Evolutionary conservation across 2,888 invertebrate species (phyloP), one percentile per base, ranked within the genome.

Genomic region (Sicus ferrugineus): DNA sequence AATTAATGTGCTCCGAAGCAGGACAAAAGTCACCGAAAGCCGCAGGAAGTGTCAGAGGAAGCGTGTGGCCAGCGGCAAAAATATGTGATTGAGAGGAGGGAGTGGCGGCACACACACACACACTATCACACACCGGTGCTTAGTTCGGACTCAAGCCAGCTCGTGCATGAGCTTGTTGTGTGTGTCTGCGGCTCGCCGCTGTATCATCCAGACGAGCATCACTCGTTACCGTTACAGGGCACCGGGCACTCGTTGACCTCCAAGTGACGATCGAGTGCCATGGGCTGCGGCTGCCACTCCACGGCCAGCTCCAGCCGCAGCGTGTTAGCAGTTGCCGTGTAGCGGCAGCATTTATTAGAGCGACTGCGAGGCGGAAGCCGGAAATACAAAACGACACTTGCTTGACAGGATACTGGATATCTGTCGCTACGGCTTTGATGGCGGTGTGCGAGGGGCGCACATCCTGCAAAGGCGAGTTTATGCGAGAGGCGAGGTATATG

Each of bases 1-100:
- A 61, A 61, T 61, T 61, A 61, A 61, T 61, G 61, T 61, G 61
- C 42, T 42, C 30, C 61, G 42, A 42, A 61, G 42, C 61, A 61
- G 61, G 61, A 38, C 61, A 61, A 54, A 54, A 54, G 42, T 23
- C 61, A 42, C 42, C 16, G 23, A 38, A 61, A 61, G 61, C 42
- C 61, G 42, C 61, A 42, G 61, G 30, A 61, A 61, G 23, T 59
- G 59, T 59, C 21, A 38, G n/a, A 21, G 38, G 7, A 52, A 9
- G 21, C n/a, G 21, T 23, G 54, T 54, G 11, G 28, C 54, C 54
- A 28, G 23, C 14, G 28, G 26, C 14, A 14, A 54, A 54, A 54
- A 28, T 26, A 23, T 26, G 54, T 28, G 26, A 54, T 1, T 3
- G 28, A 2, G 16, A 14, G 2, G 26, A 28, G 28, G 9, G 54